Evolutionary conservation across 2,113 vertebrate genomes (phyloP), one percentile per base, ranked within the genome.

Genomic region (Entelurus aequoreus): DNA sequence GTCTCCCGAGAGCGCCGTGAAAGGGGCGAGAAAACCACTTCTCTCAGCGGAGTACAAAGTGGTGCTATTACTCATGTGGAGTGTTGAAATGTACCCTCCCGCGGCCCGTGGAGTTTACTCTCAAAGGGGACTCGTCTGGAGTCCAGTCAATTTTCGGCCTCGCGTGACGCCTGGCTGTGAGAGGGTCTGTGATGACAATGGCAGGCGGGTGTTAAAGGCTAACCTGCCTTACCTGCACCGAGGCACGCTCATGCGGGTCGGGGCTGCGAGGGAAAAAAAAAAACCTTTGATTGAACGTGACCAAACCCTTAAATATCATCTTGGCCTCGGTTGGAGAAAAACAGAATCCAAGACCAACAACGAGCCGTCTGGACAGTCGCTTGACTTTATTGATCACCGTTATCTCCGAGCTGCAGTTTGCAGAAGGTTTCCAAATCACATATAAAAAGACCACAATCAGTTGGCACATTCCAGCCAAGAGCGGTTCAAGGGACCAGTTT

Each of bases 41-140:
- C 38, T 38, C 54, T 44, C 38, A 12, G 38, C 16, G 19, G 54
- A 42, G 38, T 57, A 57, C n/a, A 57, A 57, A 57, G 54, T 57
- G 54, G 54, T 57, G 54, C 36, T 57, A 57, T 57, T 44, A 57
- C 44, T 57, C 54, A 57, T 57, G 54, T 57, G 54, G 38, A 42
- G 54, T 42, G 54, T 57, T 57, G 54, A 57, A 57, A 57, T 42
- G 44, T 57, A 57, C 54, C n/a, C 54, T 57, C 54, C 54, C 35
- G 37, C 11, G 10, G 19, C 54, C 54, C 12, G 37, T 19, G 38
- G 54, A 57, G 54, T 57, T 37, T 57, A 57, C 38, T 57, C 54
- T 56, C 54, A 57, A 57, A 57, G 54, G 54, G 28, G 38, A 19
- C 54, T 57, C 38, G 37, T n/a, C 54, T 57, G 54, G 54, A 57